Evolutionary conservation across 1,140 invertebrate species (phyloP).

Genomic region (fruit fly (Drosophila melanogaster)): DNA sequence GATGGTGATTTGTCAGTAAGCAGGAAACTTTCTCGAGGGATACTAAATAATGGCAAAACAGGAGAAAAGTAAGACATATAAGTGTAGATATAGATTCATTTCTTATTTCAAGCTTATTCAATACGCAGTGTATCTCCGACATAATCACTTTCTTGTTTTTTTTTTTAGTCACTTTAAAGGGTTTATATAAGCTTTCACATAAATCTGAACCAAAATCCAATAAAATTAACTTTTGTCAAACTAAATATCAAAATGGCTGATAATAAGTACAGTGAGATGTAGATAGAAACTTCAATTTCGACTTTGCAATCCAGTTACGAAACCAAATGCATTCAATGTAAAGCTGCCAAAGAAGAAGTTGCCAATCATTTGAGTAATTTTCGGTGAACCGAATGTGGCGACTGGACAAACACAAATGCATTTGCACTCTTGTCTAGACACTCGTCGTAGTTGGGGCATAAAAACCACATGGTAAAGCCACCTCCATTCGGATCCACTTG

Average conservation of each 20-base stretch:
- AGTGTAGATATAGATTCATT: no score
- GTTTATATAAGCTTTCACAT: no score
- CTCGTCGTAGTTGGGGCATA: conserved; percentile 16
- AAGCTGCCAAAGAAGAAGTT: neutral
- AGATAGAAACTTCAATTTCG: neutral
- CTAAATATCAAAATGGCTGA: no score
- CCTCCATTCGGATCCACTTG: conserved; percentile 22
- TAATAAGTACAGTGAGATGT: neutral
- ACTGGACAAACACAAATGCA: conserved; percentile 34
- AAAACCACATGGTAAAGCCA: conserved; percentile 16
- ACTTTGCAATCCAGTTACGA: conserved; percentile 4
- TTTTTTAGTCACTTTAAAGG: no score
- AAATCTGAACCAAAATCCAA: neutral
- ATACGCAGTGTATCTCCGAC: no score
- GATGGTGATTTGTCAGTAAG: conserved; percentile 24
- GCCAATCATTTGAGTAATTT: conserved; percentile 8
- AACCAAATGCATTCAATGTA: conserved; percentile 1
- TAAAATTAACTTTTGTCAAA: neutral
- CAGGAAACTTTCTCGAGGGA: neutral
- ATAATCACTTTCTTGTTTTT: no score
- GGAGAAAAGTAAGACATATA: neutral
- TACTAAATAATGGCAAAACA: neutral
- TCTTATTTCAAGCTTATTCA: no score
- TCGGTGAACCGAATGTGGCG: conserved; percentile 11
- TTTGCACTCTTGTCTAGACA: conserved; percentile 45